Evolutionary conservation across 2,888 invertebrate genomes (phyloP), one percentile per base, ranked within the genome.

Genomic region (Trachelus stipa): DNA sequence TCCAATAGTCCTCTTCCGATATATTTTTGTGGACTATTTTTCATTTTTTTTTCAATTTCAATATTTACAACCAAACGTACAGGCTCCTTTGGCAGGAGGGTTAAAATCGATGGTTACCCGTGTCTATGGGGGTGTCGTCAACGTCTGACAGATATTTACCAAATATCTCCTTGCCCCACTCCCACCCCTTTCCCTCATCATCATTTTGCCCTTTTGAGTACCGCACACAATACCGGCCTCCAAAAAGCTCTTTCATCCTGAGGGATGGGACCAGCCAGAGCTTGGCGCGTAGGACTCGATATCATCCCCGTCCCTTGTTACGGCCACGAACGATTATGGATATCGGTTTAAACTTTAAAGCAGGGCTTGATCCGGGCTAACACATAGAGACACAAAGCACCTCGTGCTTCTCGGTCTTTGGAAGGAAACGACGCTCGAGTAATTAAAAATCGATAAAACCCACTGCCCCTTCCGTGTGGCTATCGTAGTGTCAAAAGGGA

Each of bases 401-500:
- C 69, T 80, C 69, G 68, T 74, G 33, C 71, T n/a, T 69, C 71
- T 81, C 71, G 82, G 82, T 83, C 82, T 87, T 85, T 78, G 83
- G 83, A 6, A 85, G 83, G 81, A 87, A 87, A 83, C 88, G 88
- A 87, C 85, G 87, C 87, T 40, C 84, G 84, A 87, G 86, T 89
- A 90, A 90, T 89, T 90, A 89, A 90, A 90, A 90, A 87, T 90
- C 90, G 88, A 90, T 90, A 88, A 85, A 87, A 88, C 87, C 87
- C 80, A 88, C 82, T 88, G 86, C 85, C 87, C 80, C 78, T 69
- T 33, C 69, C 74, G 56, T 33, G 33, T 77, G 34, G 37, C 30
- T 4, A 40, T 0, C 23, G 40, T 6, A 6, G 6, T 40, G 40
- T 40, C 40, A 40, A 40, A 40, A 40, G 40, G 40, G 15, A 40